Evolutionary conservation across 1,140 invertebrate genomes (phyloP).

Genomic region (Trachymyrmex septentrionalis): DNA sequence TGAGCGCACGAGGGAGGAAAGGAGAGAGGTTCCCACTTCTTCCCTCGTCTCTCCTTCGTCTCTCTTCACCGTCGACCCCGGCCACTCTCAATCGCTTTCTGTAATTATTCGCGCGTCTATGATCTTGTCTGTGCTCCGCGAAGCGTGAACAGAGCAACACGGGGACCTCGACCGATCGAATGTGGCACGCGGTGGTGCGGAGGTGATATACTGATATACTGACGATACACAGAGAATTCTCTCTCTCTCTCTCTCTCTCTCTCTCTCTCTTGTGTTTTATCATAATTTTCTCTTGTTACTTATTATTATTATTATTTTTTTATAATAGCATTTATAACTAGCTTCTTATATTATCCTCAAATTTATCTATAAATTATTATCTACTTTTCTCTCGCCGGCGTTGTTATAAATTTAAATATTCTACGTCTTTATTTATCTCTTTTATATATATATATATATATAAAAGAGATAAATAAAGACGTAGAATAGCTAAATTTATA

Average conservation of each 20-base stretch:
- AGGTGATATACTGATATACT: conserved; percentile 12
- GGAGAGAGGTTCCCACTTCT: neutral
- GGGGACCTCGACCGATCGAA: conserved; percentile 77
- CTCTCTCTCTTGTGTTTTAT: conserved; percentile 15
- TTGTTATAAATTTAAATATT: neutral
- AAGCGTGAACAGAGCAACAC: conserved; percentile 79
- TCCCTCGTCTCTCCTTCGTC: conserved; percentile 4
- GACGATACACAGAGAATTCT: neutral
- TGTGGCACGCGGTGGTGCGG: conserved; percentile 59
- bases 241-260: conserved; percentile 16
- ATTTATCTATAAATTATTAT: conserved; percentile 9
- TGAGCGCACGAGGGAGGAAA: conserved; percentile 24
- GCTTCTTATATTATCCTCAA: neutral
- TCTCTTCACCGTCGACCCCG: conserved; percentile 1
- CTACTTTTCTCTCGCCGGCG: neutral
- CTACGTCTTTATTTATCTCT: neutral
- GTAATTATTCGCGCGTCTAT: conserved; percentile 64
- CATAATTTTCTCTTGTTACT: conserved; percentile 14
- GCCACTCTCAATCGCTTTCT: conserved; percentile 52
- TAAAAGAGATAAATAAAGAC: too few relatives aligned
- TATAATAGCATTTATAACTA: conserved; percentile 8
- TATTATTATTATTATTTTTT: neutral
- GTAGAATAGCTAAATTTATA: too few relatives aligned
- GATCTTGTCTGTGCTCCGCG: conserved; percentile 76
- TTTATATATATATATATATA: too few relatives aligned